Evolutionary conservation across 2,797 vertebrate species (phyloP).

Genomic region (Podargus strigoides): DNA sequence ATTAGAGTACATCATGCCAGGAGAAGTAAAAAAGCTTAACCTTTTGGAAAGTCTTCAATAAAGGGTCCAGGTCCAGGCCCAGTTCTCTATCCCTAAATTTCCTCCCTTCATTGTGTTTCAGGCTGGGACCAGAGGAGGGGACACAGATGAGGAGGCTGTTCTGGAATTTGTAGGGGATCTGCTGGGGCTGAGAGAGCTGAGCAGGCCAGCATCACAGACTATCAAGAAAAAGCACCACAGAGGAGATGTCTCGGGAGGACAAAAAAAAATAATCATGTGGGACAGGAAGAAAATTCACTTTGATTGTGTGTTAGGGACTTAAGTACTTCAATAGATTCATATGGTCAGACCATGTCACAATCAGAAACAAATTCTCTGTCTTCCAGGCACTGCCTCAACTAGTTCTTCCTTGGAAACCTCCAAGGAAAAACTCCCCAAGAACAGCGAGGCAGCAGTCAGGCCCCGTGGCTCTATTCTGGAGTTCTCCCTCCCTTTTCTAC

Average conservation of each 20-base stretch:
- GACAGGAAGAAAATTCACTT: neutral
- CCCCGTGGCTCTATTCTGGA: neutral
- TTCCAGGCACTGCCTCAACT: neutral
- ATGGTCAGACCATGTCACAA: neutral
- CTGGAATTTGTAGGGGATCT: neutral
- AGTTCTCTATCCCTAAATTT: neutral
- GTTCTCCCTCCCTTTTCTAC: neutral
- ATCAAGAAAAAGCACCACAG: neutral
- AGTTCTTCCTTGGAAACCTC: neutral
- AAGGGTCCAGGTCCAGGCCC: neutral
- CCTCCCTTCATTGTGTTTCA: neutral
- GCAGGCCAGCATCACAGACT: neutral
- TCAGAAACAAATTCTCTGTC: neutral
- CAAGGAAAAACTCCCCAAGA: neutral
- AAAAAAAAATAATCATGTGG: neutral
- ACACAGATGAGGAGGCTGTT: neutral
- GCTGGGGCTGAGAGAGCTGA: neutral
- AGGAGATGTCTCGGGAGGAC: neutral
- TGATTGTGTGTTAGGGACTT: neutral
- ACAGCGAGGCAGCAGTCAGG: rapidly evolving
- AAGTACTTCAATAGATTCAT: neutral
- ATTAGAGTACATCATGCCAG: neutral
- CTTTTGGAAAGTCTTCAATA: neutral
- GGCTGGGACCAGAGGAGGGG: neutral
- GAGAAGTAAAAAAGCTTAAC: neutral